Evolutionary conservation across 2,113 vertebrate species (phyloP), one percentile per base, ranked within the genome.

Genomic region (Carlito syrichta): DNA sequence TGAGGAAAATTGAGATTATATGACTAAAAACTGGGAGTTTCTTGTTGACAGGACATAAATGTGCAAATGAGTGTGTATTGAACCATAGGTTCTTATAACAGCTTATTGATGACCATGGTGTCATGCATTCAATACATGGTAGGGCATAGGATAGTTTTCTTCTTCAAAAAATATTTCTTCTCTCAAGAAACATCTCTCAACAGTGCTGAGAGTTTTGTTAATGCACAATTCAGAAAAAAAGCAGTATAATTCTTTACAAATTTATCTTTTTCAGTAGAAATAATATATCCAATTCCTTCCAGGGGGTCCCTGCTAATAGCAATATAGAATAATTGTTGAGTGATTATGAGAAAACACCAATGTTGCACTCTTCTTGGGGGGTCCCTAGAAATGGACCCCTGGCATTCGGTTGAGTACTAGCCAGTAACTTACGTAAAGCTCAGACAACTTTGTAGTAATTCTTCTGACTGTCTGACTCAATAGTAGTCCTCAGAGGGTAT

Each of bases 401-500:
- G 77, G 84, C 92, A 94, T 76, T 77, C 85, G 0, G 0, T 19
- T 96, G 97, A 98, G 77, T 79, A 95, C 95, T 97, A 96, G 52
- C 54, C 20, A 94, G 85, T 97, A 95, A 97, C 97, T 98, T 97
- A 97, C 63, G 74, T 96, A 98, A 98, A 98, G 97, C 86, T 97
- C 94, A 38, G 78, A 84, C 85, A 93, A 87, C 66, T 93, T 90
- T 96, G 38, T 94, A 93, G 62, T 97, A 97, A 97, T 96, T 97
- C 96, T 97, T 98, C 73, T 89, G 95, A 95, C 91, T 98, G 85
- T 95, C 97, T 97, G 92, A 96, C 92, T 98, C 98, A 91, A 98
- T 94, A 0, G 0, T 91, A 94, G 95, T 87, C 96, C 97, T 98
- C 66, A 77, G 97, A 98, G 98, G 91, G 79, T 87, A 96, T 96